Evolutionary conservation across 2,797 vertebrate species (phyloP).

Genomic region (Sternotherus odoratus): DNA sequence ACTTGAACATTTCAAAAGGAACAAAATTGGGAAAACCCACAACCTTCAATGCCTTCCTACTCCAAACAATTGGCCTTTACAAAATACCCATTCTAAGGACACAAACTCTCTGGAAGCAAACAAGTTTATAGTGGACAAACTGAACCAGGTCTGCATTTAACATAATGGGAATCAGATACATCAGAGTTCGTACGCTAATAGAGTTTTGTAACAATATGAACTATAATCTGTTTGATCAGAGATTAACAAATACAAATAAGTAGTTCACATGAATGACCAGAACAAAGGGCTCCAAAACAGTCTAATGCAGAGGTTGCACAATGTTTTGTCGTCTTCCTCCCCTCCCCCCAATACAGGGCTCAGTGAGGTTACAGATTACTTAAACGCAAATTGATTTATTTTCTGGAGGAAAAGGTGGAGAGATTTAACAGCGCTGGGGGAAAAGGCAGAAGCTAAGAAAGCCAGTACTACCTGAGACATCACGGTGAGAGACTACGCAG

Average conservation of each 20-base stretch:
- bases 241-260: conserved; percentile 13
- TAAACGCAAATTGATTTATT: neutral
- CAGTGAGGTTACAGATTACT: conserved; percentile 1
- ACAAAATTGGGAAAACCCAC: conserved; percentile 9
- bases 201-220: neutral
- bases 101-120: neutral
- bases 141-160: neutral
- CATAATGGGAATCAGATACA: neutral
- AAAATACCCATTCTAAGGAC: neutral
- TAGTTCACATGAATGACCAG: conserved; percentile 7
- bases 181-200: neutral
- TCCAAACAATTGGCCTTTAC: neutral
- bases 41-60: neutral
- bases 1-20: conserved; percentile 13
- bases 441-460: neutral
- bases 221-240: neutral
- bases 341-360: neutral
- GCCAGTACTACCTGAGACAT: neutral
- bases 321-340: neutral
- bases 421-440: neutral
- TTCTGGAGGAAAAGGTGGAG: conserved; percentile 7
- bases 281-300: conserved; percentile 30
- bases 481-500: neutral
- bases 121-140: neutral
- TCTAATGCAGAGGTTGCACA: conserved; percentile 8